Percentiles rank a stretch among this genome's conserved stretches.
Conservation (phyloP, 1,140 invertebrate genomes). For the Paracyclopina nana region DNA sequence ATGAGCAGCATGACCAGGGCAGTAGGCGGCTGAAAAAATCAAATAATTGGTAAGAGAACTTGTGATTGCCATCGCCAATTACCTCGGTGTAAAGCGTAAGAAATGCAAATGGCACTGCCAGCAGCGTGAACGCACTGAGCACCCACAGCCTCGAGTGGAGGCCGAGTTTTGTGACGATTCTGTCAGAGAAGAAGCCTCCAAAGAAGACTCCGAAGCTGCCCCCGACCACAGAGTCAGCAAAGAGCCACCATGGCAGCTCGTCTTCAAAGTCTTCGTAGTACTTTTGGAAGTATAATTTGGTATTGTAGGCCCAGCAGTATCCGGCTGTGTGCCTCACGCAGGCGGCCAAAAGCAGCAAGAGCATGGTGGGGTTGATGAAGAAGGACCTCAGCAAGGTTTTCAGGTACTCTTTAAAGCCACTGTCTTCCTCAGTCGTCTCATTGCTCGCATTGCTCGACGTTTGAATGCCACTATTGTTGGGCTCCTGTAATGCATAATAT, state of each 20-base stretch:
- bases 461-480: no score
- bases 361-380: background rate
- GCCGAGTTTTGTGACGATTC: conserved; percentile 66
- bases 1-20: conserved; percentile 12
- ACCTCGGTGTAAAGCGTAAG: conserved; percentile 58
- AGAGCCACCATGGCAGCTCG: conserved; percentile 68
- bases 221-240: conserved; percentile 61
- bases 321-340: conserved; percentile 37
- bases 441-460: no score
- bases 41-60: background rate
- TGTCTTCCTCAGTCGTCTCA: background rate
- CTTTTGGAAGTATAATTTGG: conserved; percentile 61
- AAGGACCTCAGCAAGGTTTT: background rate
- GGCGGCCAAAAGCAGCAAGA: background rate
- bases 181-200: conserved; percentile 69
- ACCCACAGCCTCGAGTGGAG: conserved; percentile 60
- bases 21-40: background rate
- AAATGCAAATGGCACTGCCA: conserved; percentile 68
- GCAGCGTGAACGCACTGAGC: conserved; percentile 48
- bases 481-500: no score
- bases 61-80: background rate
- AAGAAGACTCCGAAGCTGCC: conserved; percentile 67
- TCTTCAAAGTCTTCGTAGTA: conserved; percentile 69
- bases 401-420: background rate
- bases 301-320: conserved; percentile 72